Evolutionary conservation across 2,888 invertebrate species (phyloP).

Genomic region (Trichogramma dendrolimi): DNA sequence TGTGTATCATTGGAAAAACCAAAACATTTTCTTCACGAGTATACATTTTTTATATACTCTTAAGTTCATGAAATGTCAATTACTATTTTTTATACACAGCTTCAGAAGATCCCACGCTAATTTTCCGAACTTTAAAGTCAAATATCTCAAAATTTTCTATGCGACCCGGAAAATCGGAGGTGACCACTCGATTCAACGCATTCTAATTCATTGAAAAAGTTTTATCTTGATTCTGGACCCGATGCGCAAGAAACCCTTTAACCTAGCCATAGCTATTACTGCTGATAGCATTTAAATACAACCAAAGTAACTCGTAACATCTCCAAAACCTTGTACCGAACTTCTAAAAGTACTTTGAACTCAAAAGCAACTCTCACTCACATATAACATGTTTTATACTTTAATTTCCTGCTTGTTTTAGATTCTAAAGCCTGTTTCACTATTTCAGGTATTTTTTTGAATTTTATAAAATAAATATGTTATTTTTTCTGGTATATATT

Average conservation of each 20-base stretch:
- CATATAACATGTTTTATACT: neutral
- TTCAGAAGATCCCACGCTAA: neutral
- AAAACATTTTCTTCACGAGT: too few relatives aligned
- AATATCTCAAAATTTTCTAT: neutral
- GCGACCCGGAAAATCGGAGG: neutral
- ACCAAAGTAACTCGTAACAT: too few relatives aligned
- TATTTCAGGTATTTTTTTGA: neutral
- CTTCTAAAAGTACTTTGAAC: neutral
- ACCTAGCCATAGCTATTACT: neutral
- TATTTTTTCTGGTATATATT: too few relatives aligned
- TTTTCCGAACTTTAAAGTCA: neutral
- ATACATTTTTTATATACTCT: too few relatives aligned
- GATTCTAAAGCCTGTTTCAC: neutral
- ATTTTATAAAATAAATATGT: neutral
- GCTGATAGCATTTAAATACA: too few relatives aligned
- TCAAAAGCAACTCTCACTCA: neutral
- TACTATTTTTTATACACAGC: neutral
- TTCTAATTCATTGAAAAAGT: neutral
- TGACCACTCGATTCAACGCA: neutral
- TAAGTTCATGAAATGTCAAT: neutral
- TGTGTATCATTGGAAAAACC: too few relatives aligned
- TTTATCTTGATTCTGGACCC: neutral
- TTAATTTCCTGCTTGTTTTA: neutral
- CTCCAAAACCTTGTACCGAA: too few relatives aligned
- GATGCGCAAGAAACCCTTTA: neutral